Base-by-base conservation (phyloP, 2,888 invertebrate species). In the Andrena chrysosceles region DNA sequence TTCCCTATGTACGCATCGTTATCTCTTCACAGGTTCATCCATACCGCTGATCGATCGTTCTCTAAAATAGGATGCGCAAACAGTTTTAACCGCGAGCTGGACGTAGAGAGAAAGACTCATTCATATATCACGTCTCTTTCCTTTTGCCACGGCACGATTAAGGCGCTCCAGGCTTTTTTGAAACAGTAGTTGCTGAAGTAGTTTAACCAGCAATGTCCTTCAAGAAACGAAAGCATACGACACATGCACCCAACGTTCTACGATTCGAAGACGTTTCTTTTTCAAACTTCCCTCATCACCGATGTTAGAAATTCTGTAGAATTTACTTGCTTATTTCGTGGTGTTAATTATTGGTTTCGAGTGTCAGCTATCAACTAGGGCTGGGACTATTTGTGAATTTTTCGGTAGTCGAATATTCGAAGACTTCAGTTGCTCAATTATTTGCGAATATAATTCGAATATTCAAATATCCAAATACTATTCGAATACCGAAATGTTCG, bases 1-100 rank as follows among this genome's bases (percentile, higher is more conserved):
- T 70, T 16, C 62, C 62, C 48, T n/a, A 8, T 64, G 59, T 79
- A 70, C 64, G 56, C 54, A 66, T 66, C 69, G 42, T 70, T 77
- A 70, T 56, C 49, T 62, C 56, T 10, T 26, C 64, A 26, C 35
- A 29, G 31, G 35, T 10, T 35, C 20, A 71, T 64, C 29, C 52
- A 42, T 59, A 13, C 54, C 52, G 8, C 10, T 10, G 29, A 59
- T 73, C 42, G 66, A 66, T 62, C 48, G 60, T 63, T 42, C 31
- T 16, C 23, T 48, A 63, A 63, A 59, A 59, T 73, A 73, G 71
- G 35, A 33, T 6, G 4, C 29, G 8, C 8, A 6, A 20, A 8
- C 26, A 67, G 3, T 29, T 31, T 35, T n/a, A 10, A 31, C 2
- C n/a, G 16, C 26, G 16, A 13, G 23, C n/a, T 66, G 6, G 5